Evolutionary conservation across 2,797 vertebrate genomes (phyloP), one percentile per base, ranked within the genome.

Genomic region (Tragelaphus eurycerus): DNA sequence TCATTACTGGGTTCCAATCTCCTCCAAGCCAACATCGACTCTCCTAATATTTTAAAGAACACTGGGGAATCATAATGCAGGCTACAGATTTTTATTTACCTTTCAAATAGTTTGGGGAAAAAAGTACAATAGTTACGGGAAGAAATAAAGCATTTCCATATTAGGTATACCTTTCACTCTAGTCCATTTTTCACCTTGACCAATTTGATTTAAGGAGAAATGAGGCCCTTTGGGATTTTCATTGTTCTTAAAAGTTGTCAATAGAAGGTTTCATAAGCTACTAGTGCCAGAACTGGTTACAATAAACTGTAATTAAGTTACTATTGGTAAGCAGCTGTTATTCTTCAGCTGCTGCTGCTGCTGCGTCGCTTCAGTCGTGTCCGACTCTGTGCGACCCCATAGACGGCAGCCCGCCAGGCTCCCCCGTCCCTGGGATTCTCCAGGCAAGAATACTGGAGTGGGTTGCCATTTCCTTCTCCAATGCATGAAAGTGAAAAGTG

Each of bases 301-400:
- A 78, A 54, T 64, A 91, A 94, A 93, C 15, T 50, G 13, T 55
- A 92, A 90, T 96, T 94, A 93, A 83, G 59, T 29, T 84, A 90
- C 82, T 71, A 90, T 74, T 93, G 50, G 38, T 89, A 95, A 95
- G 43, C 81, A 91, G 86, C 25, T 97, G 82, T 90, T 52, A 84
- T 48, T 95, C 21, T 71, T 90, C 46, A 96, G 48, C 16, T 43
- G 43, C 43, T 43, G 43, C 43, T 43, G 43, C 43, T 43, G 43
- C 43, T 43, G 43, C 43, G 6, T 43, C 43, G 43, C 43, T 43
- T 43, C 43, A 43, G 43, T 43, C 43, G 43, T 43, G 6, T 5
- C 43, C 43, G 43, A 43, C 43, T 43, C 43, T 43, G 43, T 43
- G 43, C 43, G 43, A 43, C 43, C 43, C 43, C 43, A 43, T 6